Evolutionary conservation across 2,797 vertebrate genomes (phyloP).

Genomic region (Heterohyrax brucei): DNA sequence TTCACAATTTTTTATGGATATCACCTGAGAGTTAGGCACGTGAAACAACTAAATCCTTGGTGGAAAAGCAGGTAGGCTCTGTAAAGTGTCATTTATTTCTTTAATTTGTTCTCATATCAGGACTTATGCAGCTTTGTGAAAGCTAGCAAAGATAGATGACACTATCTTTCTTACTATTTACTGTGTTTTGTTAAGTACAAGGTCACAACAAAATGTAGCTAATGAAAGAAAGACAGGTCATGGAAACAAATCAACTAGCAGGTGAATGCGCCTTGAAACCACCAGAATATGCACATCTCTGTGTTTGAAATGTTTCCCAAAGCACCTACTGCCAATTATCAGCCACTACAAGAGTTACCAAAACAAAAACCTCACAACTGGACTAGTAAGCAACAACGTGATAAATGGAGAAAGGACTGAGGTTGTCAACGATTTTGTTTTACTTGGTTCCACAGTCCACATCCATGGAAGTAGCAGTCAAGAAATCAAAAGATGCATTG

Average conservation of each 20-base stretch:
- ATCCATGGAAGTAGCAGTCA: too few relatives aligned
- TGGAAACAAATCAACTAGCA: constrained; percentile 45
- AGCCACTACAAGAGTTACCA: background rate
- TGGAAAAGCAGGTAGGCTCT: background rate
- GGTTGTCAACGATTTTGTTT: too few relatives aligned
- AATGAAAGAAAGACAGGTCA: background rate
- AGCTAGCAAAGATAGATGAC: background rate
- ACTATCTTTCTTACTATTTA: background rate
- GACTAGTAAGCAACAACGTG: too few relatives aligned
- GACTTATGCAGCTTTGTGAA: background rate
- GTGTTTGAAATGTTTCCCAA: background rate
- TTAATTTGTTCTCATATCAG: background rate
- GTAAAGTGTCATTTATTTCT: constrained; percentile 13
- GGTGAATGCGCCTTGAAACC: background rate
- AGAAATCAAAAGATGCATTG: too few relatives aligned
- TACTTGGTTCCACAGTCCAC: too few relatives aligned
- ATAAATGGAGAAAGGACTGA: too few relatives aligned
- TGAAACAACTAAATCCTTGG: background rate
- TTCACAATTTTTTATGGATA: background rate
- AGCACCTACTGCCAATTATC: background rate
- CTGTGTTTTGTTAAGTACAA: constrained; percentile 22
- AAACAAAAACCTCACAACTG: too few relatives aligned
- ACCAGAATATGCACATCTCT: background rate
- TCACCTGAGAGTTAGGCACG: background rate
- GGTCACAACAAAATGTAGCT: background rate